Percentiles rank a stretch among this genome's conserved stretches.
phyloP scores from a whole-genome alignment of 2,113 vertebrate genomes.

The Melospiza georgiana region DNA sequence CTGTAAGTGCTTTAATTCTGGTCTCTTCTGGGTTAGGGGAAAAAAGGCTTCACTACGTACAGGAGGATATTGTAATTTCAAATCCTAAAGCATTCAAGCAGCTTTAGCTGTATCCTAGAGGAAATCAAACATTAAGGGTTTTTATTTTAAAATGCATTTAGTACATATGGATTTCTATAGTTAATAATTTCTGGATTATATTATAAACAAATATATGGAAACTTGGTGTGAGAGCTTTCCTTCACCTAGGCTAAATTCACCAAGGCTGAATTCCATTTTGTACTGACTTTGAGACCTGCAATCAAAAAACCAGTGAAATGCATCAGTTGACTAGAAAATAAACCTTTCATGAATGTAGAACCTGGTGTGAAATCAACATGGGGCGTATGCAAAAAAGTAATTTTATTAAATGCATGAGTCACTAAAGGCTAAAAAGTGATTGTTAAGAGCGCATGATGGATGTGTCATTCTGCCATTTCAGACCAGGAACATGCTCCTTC shows the following conservation, averaged over 20 bases:
- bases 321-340: neutral
- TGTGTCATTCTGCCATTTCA: neutral
- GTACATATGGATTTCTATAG: neutral
- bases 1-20: constrained; percentile 35
- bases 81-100: constrained; percentile 32
- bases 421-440: neutral
- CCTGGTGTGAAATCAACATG: neutral
- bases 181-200: neutral
- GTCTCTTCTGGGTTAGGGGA: neutral
- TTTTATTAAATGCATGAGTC: neutral
- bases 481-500: neutral
- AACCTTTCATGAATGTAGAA: neutral
- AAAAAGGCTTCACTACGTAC: neutral
- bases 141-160: neutral
- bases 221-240: neutral
- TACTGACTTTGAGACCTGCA: neutral
- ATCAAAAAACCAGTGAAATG: neutral
- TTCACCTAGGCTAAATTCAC: neutral
- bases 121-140: neutral
- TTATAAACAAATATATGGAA: neutral
- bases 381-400: neutral
- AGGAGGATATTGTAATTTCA: constrained; percentile 8
- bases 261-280: neutral
- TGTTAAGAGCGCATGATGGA: neutral
- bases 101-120: constrained; percentile 12